Conservation (phyloP, 1,140 invertebrate species). For the Matsumurasca onukii region DNA sequence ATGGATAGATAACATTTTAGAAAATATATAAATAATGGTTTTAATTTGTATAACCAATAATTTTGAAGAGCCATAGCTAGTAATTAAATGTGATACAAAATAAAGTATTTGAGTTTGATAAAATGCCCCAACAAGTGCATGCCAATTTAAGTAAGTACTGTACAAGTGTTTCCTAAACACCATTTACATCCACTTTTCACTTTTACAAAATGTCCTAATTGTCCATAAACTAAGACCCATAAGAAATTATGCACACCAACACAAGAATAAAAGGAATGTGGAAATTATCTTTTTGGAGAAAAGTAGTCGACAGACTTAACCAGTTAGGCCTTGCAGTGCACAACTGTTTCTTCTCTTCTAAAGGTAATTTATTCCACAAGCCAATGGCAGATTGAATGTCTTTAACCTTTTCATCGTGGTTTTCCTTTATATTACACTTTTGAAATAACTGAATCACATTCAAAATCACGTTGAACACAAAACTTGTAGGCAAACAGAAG, state of each 20-base stretch:
- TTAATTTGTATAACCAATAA: no score
- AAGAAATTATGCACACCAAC: neutral
- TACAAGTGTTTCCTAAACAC: no score
- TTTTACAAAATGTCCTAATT: neutral
- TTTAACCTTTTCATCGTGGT: neutral
- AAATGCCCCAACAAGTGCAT: no score
- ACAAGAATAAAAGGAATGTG: no score
- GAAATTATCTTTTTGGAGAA: constrained; percentile 63
- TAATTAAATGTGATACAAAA: no score
- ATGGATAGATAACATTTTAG: no score
- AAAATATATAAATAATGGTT: no score
- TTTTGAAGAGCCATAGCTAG: no score
- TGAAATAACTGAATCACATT: constrained; percentile 49
- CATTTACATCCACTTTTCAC: neutral
- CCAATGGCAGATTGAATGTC: constrained; percentile 34
- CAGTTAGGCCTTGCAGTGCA: constrained; percentile 68
- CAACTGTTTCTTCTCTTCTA: constrained; percentile 54
- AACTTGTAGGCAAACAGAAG: constrained; percentile 66
- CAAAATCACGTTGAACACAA: constrained; percentile 59
- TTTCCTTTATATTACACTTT: neutral
- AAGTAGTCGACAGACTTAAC: constrained; percentile 65
- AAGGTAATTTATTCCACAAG: constrained; percentile 58
- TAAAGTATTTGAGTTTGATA: no score
- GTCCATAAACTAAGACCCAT: neutral
- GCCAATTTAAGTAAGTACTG: no score